A percentile compares a stretch with the other conserved stretches of the same genome.
Evolutionary conservation across 1,140 invertebrate species (phyloP).

Genomic region (Geopemphigus sp.): DNA sequence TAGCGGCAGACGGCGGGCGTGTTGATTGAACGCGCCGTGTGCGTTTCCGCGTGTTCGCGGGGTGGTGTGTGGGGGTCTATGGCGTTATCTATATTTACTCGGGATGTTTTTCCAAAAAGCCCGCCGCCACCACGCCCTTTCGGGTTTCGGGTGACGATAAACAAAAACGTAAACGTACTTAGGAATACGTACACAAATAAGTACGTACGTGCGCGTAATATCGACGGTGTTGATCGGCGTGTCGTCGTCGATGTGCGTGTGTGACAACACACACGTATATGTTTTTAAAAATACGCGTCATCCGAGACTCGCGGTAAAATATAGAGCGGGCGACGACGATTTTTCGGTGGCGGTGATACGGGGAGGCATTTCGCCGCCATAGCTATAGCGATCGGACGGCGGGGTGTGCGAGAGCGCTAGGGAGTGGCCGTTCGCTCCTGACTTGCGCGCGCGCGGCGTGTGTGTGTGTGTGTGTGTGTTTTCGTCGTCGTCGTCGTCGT

Average conservation of each 20-base stretch:
- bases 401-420: neutral
- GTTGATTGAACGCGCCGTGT: neutral
- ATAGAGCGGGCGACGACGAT: neutral
- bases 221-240: too few relatives aligned
- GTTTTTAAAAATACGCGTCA: neutral
- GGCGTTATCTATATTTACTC: neutral
- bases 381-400: neutral
- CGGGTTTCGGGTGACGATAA: neutral
- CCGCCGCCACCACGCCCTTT: slow-evolving; percentile 4
- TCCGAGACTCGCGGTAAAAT: neutral
- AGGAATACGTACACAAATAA: too few relatives aligned
- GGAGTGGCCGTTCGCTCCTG: slow-evolving; percentile 2
- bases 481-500: neutral
- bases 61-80: neutral
- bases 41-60: too few relatives aligned
- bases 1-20: neutral
- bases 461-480: neutral
- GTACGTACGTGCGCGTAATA: too few relatives aligned
- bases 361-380: neutral
- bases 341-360: neutral
- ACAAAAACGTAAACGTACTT: neutral
- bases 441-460: neutral
- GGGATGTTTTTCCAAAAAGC: slow-evolving; percentile 5
- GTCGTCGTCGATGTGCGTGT: neutral
- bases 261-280: neutral